These are phyloP conservation scores for Calyptomena viridis DNA, from an alignment of 2,113 vertebrate species.

Conservation along the genomic window DNA sequence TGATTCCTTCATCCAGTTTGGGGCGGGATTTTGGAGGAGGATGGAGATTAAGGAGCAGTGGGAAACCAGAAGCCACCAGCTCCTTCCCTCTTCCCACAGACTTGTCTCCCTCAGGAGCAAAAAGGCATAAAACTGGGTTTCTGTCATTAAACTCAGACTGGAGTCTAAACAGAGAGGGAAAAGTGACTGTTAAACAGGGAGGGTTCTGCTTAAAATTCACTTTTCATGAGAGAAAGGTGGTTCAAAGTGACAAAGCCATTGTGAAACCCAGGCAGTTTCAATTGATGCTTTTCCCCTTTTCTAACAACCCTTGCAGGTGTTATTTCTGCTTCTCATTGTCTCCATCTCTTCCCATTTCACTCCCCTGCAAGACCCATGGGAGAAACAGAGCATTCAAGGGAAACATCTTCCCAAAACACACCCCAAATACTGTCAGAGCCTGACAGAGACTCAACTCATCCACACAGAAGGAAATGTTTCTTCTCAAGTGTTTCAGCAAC, in stretches of 20 bases:
- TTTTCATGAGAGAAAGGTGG: rapidly evolving
- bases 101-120: neutral
- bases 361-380: neutral
- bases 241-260: neutral
- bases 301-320: neutral
- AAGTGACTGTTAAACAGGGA: neutral
- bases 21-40: neutral
- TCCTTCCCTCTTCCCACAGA: neutral
- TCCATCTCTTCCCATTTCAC: neutral
- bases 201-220: neutral
- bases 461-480: neutral
- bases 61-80: neutral
- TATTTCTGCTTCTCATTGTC: neutral
- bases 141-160: neutral
- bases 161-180: slow-evolving; percentile 1
- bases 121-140: neutral
- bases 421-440: neutral
- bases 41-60: rapidly evolving
- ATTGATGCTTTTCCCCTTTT: neutral
- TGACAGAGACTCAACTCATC: rapidly evolving
- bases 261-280: neutral
- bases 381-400: neutral
- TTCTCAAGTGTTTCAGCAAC: neutral
- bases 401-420: neutral
- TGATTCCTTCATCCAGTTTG: neutral